Evolutionary conservation across 2,888 invertebrate species (phyloP).

Genomic region (Sinodicranocentrus sp.): DNA sequence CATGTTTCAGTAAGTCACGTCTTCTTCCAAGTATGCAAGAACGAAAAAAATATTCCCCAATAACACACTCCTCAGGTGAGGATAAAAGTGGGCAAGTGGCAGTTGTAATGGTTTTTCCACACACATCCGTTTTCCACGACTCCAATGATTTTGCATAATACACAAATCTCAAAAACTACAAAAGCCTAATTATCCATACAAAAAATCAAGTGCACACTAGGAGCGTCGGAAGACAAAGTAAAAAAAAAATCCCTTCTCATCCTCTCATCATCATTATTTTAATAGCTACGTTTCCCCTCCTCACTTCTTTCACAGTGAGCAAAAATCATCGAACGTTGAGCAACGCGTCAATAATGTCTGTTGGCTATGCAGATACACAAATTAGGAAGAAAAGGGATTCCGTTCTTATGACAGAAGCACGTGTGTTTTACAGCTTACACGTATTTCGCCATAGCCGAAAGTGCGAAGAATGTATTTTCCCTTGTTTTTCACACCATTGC

Average conservation of each 20-base stretch:
- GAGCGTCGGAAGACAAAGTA: background rate
- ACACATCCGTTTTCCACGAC: no score
- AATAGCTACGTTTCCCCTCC: conserved; percentile 38
- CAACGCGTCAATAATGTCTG: conserved; percentile 9
- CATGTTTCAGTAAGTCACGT: conserved; percentile 21
- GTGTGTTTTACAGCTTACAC: conserved; percentile 17
- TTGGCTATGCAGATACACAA: background rate
- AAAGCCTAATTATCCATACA: no score
- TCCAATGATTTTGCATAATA: no score
- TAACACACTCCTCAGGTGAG: no score
- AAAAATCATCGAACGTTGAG: conserved; percentile 7
- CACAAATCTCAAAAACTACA: no score
- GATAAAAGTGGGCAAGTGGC: no score
- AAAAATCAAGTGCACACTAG: no score
- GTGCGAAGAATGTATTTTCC: no score
- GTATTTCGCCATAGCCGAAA: conserved; percentile 12
- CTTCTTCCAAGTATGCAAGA: background rate
- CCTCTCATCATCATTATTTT: conserved; percentile 51
- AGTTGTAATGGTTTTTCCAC: no score
- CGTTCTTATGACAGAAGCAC: conserved; percentile 8
- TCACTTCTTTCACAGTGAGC: background rate
- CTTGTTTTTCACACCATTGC: no score
- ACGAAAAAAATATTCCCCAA: no score
- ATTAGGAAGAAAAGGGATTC: background rate
- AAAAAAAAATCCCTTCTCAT: background rate